Evolutionary conservation across 2,888 invertebrate genomes (phyloP), one percentile per base, ranked within the genome.

Genomic region (Leptarthrus brevirostris): DNA sequence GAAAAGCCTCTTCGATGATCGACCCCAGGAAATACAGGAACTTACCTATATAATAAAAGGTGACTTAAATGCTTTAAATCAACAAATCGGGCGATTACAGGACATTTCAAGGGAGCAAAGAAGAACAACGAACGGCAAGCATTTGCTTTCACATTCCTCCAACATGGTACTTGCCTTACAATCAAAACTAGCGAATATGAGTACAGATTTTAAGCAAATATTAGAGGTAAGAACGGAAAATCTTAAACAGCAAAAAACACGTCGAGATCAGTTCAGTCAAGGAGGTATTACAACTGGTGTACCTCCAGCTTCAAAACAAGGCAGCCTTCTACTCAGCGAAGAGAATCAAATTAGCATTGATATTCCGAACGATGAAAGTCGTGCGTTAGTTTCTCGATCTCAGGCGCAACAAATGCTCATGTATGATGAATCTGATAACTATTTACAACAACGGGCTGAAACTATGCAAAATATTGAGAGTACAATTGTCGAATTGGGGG

Each of bases 391-490:
- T 18, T 44, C 56, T 3, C 22, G 72, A 2, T 82, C 77, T 81
- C 81, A 82, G 24, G 82, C 83, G 79, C 90, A 92, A 80, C 91
- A 94, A 79, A 86, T 92, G 79, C 87, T 93, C 54, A 87, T 94
- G 80, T 92, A 94, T 81, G 94, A 96, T 85, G 93, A 94, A 84
- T 91, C 93, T 64, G 96, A 97, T 81, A 89, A 92, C 58, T 98
- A 98, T 86, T 89, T 97, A 47, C 94, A 95, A 81, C 93, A 93
- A 81, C 89, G 99, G 80, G 97, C 97, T 44, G 97, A 97, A 84
- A 97, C 98, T 0, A 98, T 99, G 98, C 97, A 98, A 85, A 97
- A 95, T 83, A 99, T 99, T 81, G 99, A 99, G 86, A 95, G 96
- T 66, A 98, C 98, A 16, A 98, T 99, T 80, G 97, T 98, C 12